Evolutionary conservation across 2,113 vertebrate species (phyloP).

Genomic region (Rhinoptilus africanus): DNA sequence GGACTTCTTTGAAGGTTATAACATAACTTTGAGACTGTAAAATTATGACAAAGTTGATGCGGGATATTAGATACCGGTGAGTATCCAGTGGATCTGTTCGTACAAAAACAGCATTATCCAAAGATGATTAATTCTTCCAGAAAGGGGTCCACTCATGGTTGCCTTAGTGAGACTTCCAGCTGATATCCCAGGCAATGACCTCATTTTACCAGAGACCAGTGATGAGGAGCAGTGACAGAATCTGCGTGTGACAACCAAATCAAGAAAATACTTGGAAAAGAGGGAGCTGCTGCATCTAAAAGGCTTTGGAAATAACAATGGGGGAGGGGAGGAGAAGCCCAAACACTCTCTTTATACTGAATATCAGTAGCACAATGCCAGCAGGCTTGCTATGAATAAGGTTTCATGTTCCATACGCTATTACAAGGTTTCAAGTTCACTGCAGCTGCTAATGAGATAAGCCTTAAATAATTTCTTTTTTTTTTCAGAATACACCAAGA

Average conservation of each 20-base stretch:
- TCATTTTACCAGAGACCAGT: not conserved
- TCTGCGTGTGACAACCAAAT: not conserved
- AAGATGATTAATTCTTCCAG: not conserved
- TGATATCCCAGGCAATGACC: not conserved
- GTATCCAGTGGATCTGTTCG: not conserved
- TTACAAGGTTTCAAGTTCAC: not conserved
- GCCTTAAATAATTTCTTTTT: not conserved
- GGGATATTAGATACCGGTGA: not conserved
- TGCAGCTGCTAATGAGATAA: not conserved
- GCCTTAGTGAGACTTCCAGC: not conserved
- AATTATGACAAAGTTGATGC: not conserved
- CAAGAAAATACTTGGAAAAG: not conserved
- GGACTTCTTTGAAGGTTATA: not conserved
- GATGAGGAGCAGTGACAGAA: not conserved
- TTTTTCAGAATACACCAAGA: not conserved
- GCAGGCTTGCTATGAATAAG: not conserved
- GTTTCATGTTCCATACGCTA: fast-evolving
- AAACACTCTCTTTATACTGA: not conserved
- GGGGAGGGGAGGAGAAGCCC: fast-evolving
- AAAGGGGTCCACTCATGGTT: not conserved
- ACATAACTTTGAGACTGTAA: not conserved
- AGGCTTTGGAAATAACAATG: not conserved
- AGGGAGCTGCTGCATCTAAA: not conserved
- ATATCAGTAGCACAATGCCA: not conserved
- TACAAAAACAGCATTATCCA: not conserved